phyloP scores from a whole-genome alignment of 2,797 vertebrate genomes.

The Oophaga sylvatica region DNA sequence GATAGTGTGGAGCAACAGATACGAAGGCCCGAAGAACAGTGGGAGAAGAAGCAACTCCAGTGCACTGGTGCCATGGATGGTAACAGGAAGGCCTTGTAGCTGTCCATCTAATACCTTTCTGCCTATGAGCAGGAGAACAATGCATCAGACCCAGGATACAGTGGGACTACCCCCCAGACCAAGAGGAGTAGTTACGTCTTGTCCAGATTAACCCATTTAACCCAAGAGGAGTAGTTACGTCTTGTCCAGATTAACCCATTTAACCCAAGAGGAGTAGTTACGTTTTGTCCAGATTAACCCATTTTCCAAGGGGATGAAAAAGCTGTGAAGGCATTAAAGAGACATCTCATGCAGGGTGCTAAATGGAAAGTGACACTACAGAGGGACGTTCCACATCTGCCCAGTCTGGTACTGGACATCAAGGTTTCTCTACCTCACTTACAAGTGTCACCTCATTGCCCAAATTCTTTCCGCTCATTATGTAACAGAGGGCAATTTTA shows the following conservation, averaged over 20 bases:
- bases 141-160: neutral
- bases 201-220: slow-evolving; percentile 40
- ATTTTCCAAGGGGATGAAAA: slow-evolving; percentile 30
- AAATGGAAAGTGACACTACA: slow-evolving; percentile 24
- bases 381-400: slow-evolving; percentile 6
- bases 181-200: slow-evolving; percentile 3
- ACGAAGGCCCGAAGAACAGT: neutral
- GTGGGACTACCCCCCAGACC: neutral
- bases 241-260: slow-evolving; percentile 42
- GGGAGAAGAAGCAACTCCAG: neutral
- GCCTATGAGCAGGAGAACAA: slow-evolving; percentile 5
- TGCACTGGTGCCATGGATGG: too few relatives aligned
- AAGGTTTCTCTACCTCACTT: neutral
- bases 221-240: slow-evolving; percentile 8
- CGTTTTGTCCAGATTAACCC: slow-evolving; percentile 35
- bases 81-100: neutral
- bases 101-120: neutral
- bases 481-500: neutral
- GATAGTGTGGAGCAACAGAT: neutral
- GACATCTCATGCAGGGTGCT: slow-evolving; percentile 23
- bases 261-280: slow-evolving; percentile 1
- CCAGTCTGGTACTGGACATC: neutral
- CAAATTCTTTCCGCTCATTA: too few relatives aligned
- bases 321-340: slow-evolving; percentile 41
- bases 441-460: neutral